These are phyloP conservation scores for Aphaenogaster rudis DNA, from an alignment of 1,140 invertebrate species.

Conservation along the genomic window DNA sequence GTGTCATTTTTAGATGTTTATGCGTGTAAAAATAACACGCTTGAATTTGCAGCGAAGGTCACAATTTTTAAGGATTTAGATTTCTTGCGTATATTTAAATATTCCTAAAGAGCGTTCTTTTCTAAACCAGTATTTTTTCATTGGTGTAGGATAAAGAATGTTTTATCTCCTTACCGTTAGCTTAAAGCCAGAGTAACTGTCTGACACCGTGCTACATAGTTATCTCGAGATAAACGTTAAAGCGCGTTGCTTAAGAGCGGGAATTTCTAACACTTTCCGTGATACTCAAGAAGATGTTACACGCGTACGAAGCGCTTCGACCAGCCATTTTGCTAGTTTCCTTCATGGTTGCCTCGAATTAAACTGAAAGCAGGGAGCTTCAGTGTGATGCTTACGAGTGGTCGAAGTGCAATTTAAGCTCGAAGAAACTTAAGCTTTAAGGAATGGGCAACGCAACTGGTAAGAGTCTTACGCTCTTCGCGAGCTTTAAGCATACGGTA, in stretches of 20 bases:
- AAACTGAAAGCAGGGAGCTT: constrained; percentile 57
- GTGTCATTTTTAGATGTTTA: no score
- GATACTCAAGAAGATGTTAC: constrained; percentile 55
- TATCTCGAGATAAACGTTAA: constrained; percentile 47
- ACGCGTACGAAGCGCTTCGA: constrained; percentile 41
- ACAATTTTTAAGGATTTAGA: constrained; percentile 7
- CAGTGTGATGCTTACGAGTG: constrained; percentile 58
- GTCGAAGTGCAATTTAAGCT: constrained; percentile 65
- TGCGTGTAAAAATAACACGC: no score
- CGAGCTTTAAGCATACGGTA: constrained; percentile 18
- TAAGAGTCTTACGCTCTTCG: constrained; percentile 64
- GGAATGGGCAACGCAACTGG: constrained; percentile 52
- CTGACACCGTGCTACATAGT: constrained; percentile 31
- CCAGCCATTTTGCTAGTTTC: constrained; percentile 58
- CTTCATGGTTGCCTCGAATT: constrained; percentile 54
- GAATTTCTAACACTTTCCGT: constrained; percentile 54
- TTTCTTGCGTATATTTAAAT: constrained; percentile 6
- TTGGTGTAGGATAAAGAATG: constrained; percentile 11
- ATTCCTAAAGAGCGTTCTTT: not conserved
- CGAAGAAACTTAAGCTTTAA: constrained; percentile 57
- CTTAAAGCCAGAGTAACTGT: constrained; percentile 25
- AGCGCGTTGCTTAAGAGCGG: constrained; percentile 27
- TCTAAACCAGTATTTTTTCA: not conserved
- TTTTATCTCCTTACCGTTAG: constrained; percentile 28
- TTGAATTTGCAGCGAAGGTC: not conserved